These are phyloP conservation scores for Ibycter americanus DNA, from an alignment of 2,797 vertebrate genomes.

Conservation along the genomic window DNA sequence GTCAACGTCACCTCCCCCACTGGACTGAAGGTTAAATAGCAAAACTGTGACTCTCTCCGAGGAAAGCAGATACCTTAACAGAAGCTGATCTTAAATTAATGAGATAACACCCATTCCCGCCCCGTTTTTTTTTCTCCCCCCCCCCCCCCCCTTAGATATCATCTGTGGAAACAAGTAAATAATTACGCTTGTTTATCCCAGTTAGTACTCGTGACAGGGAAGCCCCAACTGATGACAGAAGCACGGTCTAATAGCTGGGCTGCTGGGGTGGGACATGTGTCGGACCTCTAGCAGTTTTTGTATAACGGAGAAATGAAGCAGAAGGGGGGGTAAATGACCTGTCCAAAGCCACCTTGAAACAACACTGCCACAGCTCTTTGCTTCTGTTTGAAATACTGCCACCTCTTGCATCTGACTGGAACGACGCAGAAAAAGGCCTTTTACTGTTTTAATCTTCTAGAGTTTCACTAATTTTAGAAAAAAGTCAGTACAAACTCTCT, in stretches of 20 bases:
- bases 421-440: background rate
- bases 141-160: too few relatives aligned
- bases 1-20: rapidly evolving
- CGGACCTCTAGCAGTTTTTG: background rate
- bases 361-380: background rate
- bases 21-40: background rate
- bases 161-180: background rate
- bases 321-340: background rate
- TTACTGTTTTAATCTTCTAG: conserved; percentile 1
- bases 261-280: background rate
- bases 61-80: background rate
- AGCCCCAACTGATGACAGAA: background rate
- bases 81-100: background rate
- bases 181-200: background rate
- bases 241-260: background rate
- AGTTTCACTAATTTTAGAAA: background rate
- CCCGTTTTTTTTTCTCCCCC: background rate
- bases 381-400: background rate
- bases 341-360: background rate
- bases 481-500: background rate
- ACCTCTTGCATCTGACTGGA: background rate
- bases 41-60: background rate
- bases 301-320: background rate
- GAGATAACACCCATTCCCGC: background rate
- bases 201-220: background rate